A percentile compares a stretch with the other conserved stretches of the same genome.
phyloP scores from a whole-genome alignment of 2,888 invertebrate genomes.

The Netelia inedita region DNA sequence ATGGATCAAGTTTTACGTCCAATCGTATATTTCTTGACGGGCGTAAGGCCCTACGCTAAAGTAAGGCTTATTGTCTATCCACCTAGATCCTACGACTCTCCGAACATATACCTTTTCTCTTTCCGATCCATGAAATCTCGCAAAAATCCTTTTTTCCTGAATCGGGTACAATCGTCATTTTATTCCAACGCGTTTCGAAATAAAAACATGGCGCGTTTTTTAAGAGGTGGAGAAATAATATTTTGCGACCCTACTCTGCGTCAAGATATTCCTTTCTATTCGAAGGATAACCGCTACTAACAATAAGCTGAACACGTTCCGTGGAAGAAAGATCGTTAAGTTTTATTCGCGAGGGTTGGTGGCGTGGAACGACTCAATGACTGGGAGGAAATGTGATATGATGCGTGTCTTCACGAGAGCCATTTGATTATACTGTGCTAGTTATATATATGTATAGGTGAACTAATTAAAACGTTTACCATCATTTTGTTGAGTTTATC shows the following conservation, averaged over 20 bases:
- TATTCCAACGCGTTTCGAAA: no score
- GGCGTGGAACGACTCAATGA: conserved; percentile 14
- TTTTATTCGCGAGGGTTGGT: conserved; percentile 11
- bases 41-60: background rate
- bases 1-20: conserved; percentile 45
- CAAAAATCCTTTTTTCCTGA: background rate
- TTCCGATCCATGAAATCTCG: background rate
- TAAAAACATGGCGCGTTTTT: no score
- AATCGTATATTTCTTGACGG: conserved; percentile 2
- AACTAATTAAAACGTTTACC: conserved; percentile 34
- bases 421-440: background rate
- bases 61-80: conserved; percentile 20
- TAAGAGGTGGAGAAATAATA: no score
- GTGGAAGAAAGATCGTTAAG: conserved; percentile 32
- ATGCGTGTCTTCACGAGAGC: background rate
- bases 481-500: conserved; percentile 35
- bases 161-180: background rate
- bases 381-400: background rate
- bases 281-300: no score
- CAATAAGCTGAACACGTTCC: background rate
- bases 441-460: conserved; percentile 9
- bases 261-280: no score
- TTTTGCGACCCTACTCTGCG: no score
- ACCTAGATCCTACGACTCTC: background rate
- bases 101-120: background rate